A percentile compares a stretch with the other conserved stretches of the same genome.
These are phyloP conservation scores for Cataglyphis hispanica DNA, from an alignment of 1,140 invertebrate genomes.

Conservation along the genomic window DNA sequence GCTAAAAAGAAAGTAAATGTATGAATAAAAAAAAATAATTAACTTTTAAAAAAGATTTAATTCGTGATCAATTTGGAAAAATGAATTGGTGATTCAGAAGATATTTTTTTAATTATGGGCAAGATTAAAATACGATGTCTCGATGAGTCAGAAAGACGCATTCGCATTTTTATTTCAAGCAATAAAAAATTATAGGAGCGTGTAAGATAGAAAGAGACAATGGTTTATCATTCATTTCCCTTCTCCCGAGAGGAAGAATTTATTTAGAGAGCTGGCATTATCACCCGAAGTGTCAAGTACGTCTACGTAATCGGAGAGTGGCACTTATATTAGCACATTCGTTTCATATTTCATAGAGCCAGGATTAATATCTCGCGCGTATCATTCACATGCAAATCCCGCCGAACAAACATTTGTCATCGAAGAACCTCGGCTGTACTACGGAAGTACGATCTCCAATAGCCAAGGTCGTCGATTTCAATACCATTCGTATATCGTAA, in stretches of 20 bases:
- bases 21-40: neutral
- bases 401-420: slow-evolving; percentile 47
- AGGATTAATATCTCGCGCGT: slow-evolving; percentile 3
- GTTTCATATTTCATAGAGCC: neutral
- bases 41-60: neutral
- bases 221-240: neutral
- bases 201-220: neutral
- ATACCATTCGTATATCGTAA: neutral
- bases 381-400: slow-evolving; percentile 51
- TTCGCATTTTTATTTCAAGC: neutral
- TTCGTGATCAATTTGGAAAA: neutral
- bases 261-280: neutral
- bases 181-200: neutral
- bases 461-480: slow-evolving; percentile 6
- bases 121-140: neutral
- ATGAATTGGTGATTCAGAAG: too few species aligned
- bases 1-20: neutral
- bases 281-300: slow-evolving; percentile 31
- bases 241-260: neutral
- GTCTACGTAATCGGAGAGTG: slow-evolving; percentile 1
- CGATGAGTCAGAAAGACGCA: too few species aligned
- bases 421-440: slow-evolving; percentile 26
- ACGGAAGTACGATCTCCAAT: slow-evolving; percentile 13
- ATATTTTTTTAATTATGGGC: neutral
- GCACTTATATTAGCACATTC: slow-evolving; percentile 26